Percentiles rank a stretch among this genome's conserved stretches.
Evolutionary conservation across 2,113 vertebrate species (phyloP).

Genomic region (Acanthisitta chloris): DNA sequence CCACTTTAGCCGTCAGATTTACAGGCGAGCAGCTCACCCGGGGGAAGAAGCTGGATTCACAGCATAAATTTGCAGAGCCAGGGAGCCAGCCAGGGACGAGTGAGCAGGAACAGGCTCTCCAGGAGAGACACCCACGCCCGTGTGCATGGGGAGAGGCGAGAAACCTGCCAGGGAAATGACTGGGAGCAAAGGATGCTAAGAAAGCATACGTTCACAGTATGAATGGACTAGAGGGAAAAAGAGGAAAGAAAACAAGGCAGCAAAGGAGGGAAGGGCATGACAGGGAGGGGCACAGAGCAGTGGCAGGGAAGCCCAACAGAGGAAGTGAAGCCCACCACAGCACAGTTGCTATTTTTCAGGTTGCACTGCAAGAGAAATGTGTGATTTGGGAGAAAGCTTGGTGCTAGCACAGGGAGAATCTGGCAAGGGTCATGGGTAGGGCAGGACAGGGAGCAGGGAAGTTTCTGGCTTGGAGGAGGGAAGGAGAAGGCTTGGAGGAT

Average conservation of each 20-base stretch:
- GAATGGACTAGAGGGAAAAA: background rate
- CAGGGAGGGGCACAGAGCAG: background rate
- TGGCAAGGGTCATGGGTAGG: background rate
- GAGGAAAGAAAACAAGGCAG: background rate
- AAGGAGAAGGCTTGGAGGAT: background rate
- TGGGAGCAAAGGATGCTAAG: background rate
- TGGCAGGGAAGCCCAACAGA: background rate
- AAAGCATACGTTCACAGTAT: background rate
- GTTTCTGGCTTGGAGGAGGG: background rate
- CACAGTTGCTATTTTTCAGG: background rate
- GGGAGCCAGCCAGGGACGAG: background rate
- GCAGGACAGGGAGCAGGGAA: background rate
- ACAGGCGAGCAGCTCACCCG: background rate
- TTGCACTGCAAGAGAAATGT: background rate
- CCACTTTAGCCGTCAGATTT: background rate
- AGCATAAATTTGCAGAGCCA: background rate
- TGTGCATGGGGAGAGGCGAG: accelerated
- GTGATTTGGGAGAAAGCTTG: background rate
- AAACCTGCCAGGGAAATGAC: background rate
- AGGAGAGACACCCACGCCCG: background rate
- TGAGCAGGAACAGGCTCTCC: background rate
- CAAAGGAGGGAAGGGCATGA: background rate
- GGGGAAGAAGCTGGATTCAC: background rate
- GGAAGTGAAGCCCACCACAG: background rate
- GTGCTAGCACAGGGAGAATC: background rate